A percentile compares a stretch with the other conserved stretches of the same genome.
Evolutionary conservation across 2,888 invertebrate genomes (phyloP).

Genomic region (Panorpa germanica): DNA sequence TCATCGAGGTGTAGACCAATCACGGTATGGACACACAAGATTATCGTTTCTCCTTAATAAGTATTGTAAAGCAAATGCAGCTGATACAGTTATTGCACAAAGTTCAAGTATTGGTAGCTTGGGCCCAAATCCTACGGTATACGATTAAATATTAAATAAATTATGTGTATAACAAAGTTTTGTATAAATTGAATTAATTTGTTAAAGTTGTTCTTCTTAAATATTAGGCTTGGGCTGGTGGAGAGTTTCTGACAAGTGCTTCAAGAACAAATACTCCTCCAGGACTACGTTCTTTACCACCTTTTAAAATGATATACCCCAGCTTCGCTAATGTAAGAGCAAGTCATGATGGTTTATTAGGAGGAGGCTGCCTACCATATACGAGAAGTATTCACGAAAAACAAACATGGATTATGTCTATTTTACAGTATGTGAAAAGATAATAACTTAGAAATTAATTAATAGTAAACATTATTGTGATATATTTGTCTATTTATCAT

Average conservation of each 20-base stretch:
- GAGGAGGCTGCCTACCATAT: conserved; percentile 84
- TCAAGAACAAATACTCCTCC: conserved; percentile 29
- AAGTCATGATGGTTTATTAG: conserved; percentile 69
- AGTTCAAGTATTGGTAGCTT: conserved; percentile 82
- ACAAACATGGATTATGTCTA: conserved; percentile 64
- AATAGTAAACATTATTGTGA: conserved; percentile 1
- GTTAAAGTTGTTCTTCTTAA: no score
- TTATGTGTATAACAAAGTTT: no score
- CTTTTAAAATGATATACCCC: conserved; percentile 53
- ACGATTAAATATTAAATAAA: no score
- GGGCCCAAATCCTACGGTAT: conserved; percentile 41
- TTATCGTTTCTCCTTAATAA: conserved; percentile 42
- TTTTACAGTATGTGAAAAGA: conserved; percentile 44
- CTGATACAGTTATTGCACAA: conserved; percentile 52
- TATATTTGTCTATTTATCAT: conserved; percentile 15
- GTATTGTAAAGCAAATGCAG: conserved; percentile 33
- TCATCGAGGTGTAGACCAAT: conserved; percentile 35
- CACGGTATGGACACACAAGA: conserved; percentile 41
- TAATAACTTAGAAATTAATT: conserved; percentile 8
- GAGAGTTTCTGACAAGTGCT: conserved; percentile 48
- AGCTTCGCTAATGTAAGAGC: conserved; percentile 62
- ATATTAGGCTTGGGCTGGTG: conserved; percentile 58
- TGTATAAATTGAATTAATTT: no score
- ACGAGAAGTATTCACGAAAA: conserved; percentile 53
- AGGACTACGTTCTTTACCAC: conserved; percentile 30